phyloP scores from a whole-genome alignment of 2,797 vertebrate genomes.

The Acanthornis magna region DNA sequence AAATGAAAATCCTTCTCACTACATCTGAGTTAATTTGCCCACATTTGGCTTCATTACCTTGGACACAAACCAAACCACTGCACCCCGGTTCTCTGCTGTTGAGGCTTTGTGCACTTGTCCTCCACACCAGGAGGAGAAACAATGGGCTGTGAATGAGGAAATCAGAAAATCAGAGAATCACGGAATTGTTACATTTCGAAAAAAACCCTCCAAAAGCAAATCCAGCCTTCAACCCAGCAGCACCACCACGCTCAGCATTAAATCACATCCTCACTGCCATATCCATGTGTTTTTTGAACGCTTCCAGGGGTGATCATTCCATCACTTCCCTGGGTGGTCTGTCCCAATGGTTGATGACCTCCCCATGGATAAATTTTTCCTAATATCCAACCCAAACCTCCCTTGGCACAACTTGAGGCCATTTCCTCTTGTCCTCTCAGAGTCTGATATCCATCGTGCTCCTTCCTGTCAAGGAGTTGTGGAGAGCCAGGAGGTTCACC shows the following conservation, averaged over 20 bases:
- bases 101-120: neutral
- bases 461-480: neutral
- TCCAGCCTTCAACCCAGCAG: rapidly evolving
- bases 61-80: neutral
- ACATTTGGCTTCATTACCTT: neutral
- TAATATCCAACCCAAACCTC: neutral
- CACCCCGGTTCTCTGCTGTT: no score
- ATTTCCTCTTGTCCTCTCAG: neutral
- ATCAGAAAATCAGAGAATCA: neutral
- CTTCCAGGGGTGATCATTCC: neutral
- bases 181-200: rapidly evolving
- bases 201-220: neutral
- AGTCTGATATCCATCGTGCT: neutral
- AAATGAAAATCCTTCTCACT: neutral
- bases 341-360: neutral
- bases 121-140: neutral
- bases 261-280: neutral
- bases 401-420: neutral
- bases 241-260: neutral
- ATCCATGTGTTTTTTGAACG: rapidly evolving
- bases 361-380: neutral
- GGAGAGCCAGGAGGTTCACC: neutral
- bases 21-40: neutral
- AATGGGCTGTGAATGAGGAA: neutral
- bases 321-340: neutral